phyloP scores from a whole-genome alignment of 1,140 invertebrate species.

The Triops longicaudatus region DNA sequence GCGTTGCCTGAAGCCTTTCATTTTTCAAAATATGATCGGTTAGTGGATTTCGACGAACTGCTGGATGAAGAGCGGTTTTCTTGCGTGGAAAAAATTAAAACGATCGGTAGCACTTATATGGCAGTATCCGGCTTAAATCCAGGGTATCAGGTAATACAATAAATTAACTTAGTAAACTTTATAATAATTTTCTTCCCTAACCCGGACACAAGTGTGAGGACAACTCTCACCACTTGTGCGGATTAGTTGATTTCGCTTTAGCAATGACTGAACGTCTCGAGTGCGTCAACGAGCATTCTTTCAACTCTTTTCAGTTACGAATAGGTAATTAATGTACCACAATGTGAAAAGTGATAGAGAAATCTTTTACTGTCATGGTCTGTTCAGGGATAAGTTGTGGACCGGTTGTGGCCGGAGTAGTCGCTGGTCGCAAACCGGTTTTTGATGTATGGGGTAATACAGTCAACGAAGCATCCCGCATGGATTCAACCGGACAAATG shows the following conservation, averaged over 20 bases:
- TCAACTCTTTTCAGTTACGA: conserved; percentile 91
- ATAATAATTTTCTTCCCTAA: conserved; percentile 48
- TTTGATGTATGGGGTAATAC: conserved; percentile 98
- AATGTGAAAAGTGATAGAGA: neutral
- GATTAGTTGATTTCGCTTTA: conserved; percentile 86
- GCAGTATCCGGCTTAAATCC: conserved; percentile 90
- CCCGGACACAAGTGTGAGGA: conserved; percentile 76
- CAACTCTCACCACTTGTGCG: conserved; percentile 68
- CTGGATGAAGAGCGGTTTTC: conserved; percentile 80
- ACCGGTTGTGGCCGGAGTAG: conserved; percentile 90
- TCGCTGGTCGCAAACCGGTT: conserved; percentile 92
- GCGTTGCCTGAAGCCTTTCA: neutral
- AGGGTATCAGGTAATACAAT: neutral
- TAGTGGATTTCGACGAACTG: conserved; percentile 85
- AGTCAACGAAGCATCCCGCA: conserved; percentile 87
- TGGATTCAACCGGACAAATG: conserved; percentile 83
- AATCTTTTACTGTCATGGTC: conserved; percentile 14
- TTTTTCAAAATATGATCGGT: conserved; percentile 23
- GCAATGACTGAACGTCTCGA: conserved; percentile 81
- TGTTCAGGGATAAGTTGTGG: conserved; percentile 76
- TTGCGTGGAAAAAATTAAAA: conserved; percentile 93
- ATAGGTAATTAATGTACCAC: conserved; percentile 52
- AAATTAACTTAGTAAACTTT: neutral
- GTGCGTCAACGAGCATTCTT: conserved; percentile 91
- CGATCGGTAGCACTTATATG: conserved; percentile 94